These are phyloP conservation scores for Agrenia bidenticulata DNA, from an alignment of 2,888 invertebrate genomes.

Conservation along the genomic window DNA sequence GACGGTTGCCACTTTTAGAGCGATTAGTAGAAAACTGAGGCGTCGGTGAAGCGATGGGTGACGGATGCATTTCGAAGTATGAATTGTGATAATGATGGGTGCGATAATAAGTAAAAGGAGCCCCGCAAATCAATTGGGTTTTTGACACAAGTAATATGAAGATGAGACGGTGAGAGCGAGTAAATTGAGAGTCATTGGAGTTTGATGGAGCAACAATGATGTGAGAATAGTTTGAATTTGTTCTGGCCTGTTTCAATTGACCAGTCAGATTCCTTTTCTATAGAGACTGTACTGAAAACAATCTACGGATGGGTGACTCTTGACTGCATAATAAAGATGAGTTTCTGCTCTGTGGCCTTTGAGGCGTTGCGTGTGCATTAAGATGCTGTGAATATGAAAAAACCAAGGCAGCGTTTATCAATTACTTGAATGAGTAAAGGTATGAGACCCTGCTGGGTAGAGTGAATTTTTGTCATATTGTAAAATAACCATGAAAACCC, in stretches of 20 bases:
- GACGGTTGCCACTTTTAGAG: too few relatives aligned
- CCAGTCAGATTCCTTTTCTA: conserved; percentile 17
- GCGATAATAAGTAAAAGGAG: too few relatives aligned
- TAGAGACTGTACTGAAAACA: conserved; percentile 10
- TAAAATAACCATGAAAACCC: conserved; percentile 21
- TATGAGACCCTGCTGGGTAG: conserved; percentile 9
- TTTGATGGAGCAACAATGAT: conserved; percentile 12
- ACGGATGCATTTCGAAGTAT: neutral
- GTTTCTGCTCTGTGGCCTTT: conserved; percentile 15
- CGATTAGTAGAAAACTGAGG: neutral
- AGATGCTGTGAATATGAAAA: conserved; percentile 9
- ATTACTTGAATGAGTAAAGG: too few relatives aligned
- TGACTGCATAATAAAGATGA: conserved; percentile 17
- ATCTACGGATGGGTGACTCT: neutral
- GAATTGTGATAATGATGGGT: neutral
- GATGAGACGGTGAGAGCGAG: conserved; percentile 30
- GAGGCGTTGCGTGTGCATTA: conserved; percentile 20
- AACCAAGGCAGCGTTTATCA: conserved; percentile 14
- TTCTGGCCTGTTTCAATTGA: conserved; percentile 30
- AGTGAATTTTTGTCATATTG: conserved; percentile 19
- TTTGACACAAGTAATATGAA: neutral
- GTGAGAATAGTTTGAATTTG: conserved; percentile 11
- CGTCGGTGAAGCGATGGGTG: neutral
- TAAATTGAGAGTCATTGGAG: conserved; percentile 14
- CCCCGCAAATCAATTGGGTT: neutral